These are phyloP conservation scores for Diachrysia chrysitis DNA, from an alignment of 2,888 invertebrate genomes.

Conservation along the genomic window DNA sequence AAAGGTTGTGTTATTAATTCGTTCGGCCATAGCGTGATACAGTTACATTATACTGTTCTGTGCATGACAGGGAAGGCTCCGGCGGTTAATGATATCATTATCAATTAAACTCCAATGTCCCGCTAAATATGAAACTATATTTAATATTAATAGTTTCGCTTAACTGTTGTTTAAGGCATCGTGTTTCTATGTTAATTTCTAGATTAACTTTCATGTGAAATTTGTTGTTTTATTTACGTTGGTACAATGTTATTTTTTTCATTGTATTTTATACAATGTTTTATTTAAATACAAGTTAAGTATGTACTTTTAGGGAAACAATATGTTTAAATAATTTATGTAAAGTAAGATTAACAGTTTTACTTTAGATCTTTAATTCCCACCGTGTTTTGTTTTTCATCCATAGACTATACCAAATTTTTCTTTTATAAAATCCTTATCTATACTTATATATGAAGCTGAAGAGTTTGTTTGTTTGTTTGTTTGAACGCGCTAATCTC, in stretches of 20 bases:
- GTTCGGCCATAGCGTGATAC: slow-evolving; percentile 66
- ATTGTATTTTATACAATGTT: not conserved
- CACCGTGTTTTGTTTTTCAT: no score
- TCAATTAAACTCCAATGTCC: slow-evolving; percentile 67
- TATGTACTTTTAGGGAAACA: not conserved
- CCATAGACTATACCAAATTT: no score
- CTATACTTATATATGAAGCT: no score
- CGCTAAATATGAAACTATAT: slow-evolving; percentile 58
- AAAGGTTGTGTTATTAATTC: slow-evolving; percentile 34
- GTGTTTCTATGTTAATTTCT: slow-evolving; percentile 15
- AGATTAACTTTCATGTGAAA: slow-evolving; percentile 7
- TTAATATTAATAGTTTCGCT: slow-evolving; percentile 48
- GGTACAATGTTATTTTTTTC: not conserved
- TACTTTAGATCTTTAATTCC: no score
- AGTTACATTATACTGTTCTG: slow-evolving; percentile 65
- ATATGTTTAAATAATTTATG: no score
- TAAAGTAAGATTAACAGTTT: no score
- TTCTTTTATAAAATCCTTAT: no score
- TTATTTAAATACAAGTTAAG: not conserved
- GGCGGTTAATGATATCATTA: slow-evolving; percentile 68
- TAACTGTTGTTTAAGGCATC: slow-evolving; percentile 27
- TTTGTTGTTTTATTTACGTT: not conserved
- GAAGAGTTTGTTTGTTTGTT: no score
- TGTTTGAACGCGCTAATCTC: no score
- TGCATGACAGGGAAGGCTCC: slow-evolving; percentile 61